Percentiles rank a stretch among this genome's conserved stretches.
These are phyloP conservation scores for Scalopus aquaticus DNA, from an alignment of 2,113 vertebrate species.

Conservation along the genomic window DNA sequence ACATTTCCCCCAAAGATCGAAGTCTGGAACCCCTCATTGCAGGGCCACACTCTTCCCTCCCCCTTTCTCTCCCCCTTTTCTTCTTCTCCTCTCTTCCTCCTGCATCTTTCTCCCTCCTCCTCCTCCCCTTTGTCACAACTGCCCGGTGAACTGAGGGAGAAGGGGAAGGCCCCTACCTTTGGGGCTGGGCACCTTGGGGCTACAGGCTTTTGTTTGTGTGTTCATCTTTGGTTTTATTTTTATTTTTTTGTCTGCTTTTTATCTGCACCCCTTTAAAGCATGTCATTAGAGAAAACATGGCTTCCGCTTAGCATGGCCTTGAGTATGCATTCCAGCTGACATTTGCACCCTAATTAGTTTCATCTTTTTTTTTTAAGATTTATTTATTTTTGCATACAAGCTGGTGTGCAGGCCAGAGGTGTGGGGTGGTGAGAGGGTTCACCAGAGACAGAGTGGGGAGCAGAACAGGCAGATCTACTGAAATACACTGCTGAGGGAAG, in stretches of 20 bases:
- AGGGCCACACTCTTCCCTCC: background rate
- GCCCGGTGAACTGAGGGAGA: background rate
- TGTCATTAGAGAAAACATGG: background rate
- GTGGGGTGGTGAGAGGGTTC: too few relatives aligned
- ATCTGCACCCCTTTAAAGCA: background rate
- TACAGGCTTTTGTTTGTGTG: background rate
- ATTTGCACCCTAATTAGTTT: background rate
- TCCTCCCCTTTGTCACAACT: background rate
- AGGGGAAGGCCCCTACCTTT: background rate
- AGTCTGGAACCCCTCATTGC: too few relatives aligned
- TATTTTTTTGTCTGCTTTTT: background rate
- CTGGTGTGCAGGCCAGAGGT: too few relatives aligned
- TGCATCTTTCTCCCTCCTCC: background rate
- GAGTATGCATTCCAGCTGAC: background rate
- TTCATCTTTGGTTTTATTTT: background rate
- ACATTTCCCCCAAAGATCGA: background rate
- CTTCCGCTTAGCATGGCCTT: background rate
- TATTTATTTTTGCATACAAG: too few relatives aligned
- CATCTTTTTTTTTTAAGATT: too few relatives aligned
- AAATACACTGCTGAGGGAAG: too few relatives aligned
- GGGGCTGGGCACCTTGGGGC: background rate
- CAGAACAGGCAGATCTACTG: too few relatives aligned
- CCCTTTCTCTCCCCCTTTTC: background rate
- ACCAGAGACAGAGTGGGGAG: too few relatives aligned
- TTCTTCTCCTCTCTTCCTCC: background rate